These are phyloP conservation scores for Amaurobius ferox DNA, from an alignment of 2,888 invertebrate species.

Conservation along the genomic window DNA sequence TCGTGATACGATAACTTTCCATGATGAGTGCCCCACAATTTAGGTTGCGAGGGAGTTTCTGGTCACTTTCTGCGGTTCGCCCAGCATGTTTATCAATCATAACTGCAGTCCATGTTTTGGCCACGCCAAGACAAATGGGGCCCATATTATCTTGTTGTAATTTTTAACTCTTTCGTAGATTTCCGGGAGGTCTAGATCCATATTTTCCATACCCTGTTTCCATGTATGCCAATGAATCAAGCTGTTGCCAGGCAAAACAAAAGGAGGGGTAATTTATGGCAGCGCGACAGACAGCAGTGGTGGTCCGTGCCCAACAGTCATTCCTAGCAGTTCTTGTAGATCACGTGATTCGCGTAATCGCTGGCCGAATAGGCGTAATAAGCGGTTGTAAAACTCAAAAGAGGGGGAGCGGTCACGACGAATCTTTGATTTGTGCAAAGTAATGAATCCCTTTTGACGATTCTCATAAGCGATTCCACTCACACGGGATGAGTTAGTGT, in stretches of 20 bases:
- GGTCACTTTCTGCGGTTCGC: not conserved
- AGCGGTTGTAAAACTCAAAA: constrained; percentile 39
- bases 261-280: constrained; percentile 48
- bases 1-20: not conserved
- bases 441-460: constrained; percentile 13
- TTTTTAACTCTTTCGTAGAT: not conserved
- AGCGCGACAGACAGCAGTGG: constrained; percentile 33
- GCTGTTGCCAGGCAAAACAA: not conserved
- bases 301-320: constrained; percentile 19
- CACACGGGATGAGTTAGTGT: not conserved
- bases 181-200: not conserved
- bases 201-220: not conserved
- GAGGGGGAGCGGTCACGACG: constrained; percentile 43
- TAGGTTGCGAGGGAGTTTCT: not conserved
- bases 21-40: not conserved
- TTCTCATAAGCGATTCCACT: constrained; percentile 13
- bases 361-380: constrained; percentile 19
- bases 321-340: not conserved
- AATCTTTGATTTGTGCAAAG: not conserved
- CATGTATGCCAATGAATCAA: not conserved
- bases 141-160: not conserved
- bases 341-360: constrained; percentile 33
- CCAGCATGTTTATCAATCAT: not conserved
- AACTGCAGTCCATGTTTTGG: not conserved
- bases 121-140: not conserved